Evolutionary conservation across 2,113 vertebrate species (phyloP), one percentile per base, ranked within the genome.

Genomic region (Sakesphorus luctuosus): DNA sequence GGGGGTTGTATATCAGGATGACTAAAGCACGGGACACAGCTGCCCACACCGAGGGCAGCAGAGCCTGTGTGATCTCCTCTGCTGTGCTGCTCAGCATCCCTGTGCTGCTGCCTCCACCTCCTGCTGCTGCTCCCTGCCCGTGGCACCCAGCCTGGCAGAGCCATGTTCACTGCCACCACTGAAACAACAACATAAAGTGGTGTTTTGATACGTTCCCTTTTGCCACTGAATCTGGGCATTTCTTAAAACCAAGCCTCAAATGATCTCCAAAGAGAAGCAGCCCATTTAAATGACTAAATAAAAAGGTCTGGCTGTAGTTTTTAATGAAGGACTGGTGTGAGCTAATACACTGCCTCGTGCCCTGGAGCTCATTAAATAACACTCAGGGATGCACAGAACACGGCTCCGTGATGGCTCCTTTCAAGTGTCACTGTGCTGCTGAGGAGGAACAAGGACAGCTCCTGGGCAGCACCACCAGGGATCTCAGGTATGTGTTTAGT

Each of bases 141-240:
- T 3, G 31, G 36, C 56, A 83, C 2, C 53, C 67, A 58, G 14
- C 31, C 7, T 4, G 13, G 13, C 21, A 13, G 18, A 36, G 69
- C 61, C 33, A 1, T 63, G 46, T 8, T 28, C 35, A 5, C 46
- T 69, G 55, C 25, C 55, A 1, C 49, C 28, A 5, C 43, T 23
- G 50, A 31, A 74, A n/a, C 5, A 43, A 72, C 25, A 77, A 7
- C 89, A 38, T 6, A 24, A 66, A 3, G 18, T 0, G 0, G 0
- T 16, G 59, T 31, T 93, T 90, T 55, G 40, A 55, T 62, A 19
- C 25, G 1, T n/a, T 31, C 19, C 33, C 43, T 62, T 62, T 55
- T 25, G 43, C 65, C 66, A 67, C 55, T 28, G n/a, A 86, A 83
- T 58, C 75, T 6, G 31, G 46, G n/a, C 16, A 10, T 14, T 47